Conservation (phyloP, 2,113 vertebrate genomes). For the Artemisiospiza belli region DNA sequence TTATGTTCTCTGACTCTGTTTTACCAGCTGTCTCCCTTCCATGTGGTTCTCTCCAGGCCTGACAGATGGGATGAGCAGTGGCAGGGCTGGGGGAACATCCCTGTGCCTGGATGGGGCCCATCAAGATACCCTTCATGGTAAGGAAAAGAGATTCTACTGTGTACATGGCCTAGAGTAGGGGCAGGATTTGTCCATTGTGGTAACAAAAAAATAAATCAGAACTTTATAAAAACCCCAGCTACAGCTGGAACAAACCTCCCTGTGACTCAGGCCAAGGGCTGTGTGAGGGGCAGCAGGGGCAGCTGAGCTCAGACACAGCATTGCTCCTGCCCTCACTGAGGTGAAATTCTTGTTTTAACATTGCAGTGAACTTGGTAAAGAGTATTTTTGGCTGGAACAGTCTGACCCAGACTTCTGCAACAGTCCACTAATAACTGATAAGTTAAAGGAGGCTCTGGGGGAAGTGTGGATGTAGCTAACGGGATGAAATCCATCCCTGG, state of each 20-base stretch:
- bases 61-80: neutral
- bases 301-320: neutral
- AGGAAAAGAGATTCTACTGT: neutral
- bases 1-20: neutral
- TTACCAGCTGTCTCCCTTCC: neutral
- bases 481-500: neutral
- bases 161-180: neutral
- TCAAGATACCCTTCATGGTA: neutral
- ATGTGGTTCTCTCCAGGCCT: neutral
- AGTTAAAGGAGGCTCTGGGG: neutral
- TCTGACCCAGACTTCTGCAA: neutral
- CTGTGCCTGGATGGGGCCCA: neutral
- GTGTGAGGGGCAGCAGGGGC: neutral
- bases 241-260: neutral
- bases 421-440: neutral
- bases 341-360: neutral
- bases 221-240: neutral
- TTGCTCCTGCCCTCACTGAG: neutral
- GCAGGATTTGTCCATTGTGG: neutral
- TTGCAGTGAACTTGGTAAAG: neutral
- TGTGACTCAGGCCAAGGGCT: accelerated
- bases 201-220: neutral
- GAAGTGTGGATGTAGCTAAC: accelerated
- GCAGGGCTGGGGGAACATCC: neutral
- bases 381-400: constrained; percentile 1